Conservation (phyloP, 2,113 vertebrate species). For the Apodemus speciosus region DNA sequence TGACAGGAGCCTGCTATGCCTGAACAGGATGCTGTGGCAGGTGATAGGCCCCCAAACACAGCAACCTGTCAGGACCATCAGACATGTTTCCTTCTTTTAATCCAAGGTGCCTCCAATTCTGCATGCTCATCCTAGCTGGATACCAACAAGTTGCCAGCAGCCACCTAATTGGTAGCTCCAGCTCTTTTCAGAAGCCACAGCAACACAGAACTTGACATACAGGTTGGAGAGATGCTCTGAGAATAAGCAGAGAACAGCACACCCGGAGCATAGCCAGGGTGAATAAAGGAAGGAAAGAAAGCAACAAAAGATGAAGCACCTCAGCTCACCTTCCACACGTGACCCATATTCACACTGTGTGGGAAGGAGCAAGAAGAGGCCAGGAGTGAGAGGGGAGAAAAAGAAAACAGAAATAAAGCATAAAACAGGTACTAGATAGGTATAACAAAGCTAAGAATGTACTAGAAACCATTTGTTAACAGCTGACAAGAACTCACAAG, state of each 20-base stretch:
- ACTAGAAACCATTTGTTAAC: slow-evolving; percentile 93
- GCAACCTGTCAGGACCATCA: slow-evolving; percentile 27
- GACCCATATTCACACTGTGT: not conserved
- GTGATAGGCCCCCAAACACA: not conserved
- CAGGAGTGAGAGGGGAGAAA: slow-evolving; percentile 50
- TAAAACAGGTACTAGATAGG: slow-evolving; percentile 91
- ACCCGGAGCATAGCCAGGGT: slow-evolving; percentile 70
- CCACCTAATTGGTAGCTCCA: slow-evolving; percentile 61
- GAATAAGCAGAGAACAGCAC: slow-evolving; percentile 75
- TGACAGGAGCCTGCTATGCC: not conserved
- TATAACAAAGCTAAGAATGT: slow-evolving; percentile 92
- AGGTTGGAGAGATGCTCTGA: slow-evolving; percentile 82
- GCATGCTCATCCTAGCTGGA: slow-evolving; percentile 52
- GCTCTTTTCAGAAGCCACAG: slow-evolving; percentile 78
- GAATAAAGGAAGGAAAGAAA: slow-evolving; percentile 76
- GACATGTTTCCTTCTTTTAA: slow-evolving; percentile 22
- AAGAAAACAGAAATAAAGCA: slow-evolving; percentile 83
- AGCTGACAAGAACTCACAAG: slow-evolving; percentile 95
- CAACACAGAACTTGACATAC: slow-evolving; percentile 87
- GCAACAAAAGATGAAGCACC: slow-evolving; percentile 17
- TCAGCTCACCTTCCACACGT: not conserved
- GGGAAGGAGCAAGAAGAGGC: not conserved
- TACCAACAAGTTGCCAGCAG: slow-evolving; percentile 47
- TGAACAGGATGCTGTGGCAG: not conserved
- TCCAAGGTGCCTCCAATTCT: slow-evolving; percentile 46